Conservation (phyloP, 2,113 vertebrate species). For the Elephas maximus region DNA sequence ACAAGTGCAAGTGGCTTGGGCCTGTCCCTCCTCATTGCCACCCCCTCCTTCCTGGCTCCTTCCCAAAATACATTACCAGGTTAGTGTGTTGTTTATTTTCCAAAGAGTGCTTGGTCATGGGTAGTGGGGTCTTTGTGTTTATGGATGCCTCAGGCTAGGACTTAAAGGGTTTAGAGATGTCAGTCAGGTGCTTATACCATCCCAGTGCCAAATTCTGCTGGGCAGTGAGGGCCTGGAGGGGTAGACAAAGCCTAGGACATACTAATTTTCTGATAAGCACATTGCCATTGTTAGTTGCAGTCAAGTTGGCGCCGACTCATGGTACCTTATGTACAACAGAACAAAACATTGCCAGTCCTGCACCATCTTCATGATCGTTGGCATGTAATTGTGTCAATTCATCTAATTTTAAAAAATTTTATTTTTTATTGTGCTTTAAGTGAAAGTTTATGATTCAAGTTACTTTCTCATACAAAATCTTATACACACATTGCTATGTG, state of each 20-base stretch:
- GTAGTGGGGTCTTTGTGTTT: neutral
- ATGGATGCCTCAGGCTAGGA: neutral
- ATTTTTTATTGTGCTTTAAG: no score
- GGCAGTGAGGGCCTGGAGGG: neutral
- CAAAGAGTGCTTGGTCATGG: neutral
- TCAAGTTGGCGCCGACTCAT: no score
- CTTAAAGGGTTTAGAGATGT: neutral
- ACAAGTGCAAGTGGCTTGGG: constrained; percentile 25
- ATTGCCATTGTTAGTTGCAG: no score
- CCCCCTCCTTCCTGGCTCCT: neutral
- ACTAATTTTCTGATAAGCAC: neutral
- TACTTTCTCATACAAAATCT: no score
- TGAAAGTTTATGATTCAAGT: no score
- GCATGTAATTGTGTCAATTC: no score
- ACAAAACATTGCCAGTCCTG: no score
- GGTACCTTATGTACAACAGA: no score
- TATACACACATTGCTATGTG: no score
- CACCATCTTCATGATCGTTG: no score
- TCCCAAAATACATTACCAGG: neutral
- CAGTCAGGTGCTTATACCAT: no score
- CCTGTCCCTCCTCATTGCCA: neutral
- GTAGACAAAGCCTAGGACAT: neutral
- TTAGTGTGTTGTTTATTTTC: neutral
- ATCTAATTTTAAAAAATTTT: no score
- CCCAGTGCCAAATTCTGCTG: neutral